Evolutionary conservation across 2,797 vertebrate genomes (phyloP).

Genomic region (Synaphobranchus kaupii): DNA sequence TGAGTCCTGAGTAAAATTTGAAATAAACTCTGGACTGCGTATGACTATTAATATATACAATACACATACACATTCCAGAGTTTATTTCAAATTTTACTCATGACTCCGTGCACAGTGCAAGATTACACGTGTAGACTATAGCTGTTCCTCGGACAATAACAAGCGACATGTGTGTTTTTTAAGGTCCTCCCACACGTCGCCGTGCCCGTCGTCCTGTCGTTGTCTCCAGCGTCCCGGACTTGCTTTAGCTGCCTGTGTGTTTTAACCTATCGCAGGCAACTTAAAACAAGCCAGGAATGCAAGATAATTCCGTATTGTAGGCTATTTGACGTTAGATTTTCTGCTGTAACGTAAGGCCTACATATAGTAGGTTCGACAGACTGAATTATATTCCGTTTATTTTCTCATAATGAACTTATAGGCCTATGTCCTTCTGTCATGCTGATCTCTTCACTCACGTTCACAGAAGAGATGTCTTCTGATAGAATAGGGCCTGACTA

Average conservation of each 20-base stretch:
- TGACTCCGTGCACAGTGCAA: not conserved
- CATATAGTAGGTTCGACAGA: not conserved
- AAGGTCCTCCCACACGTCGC: not conserved
- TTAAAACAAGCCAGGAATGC: slow-evolving; percentile 90
- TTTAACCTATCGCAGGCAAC: slow-evolving; percentile 84
- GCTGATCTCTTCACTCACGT: not conserved
- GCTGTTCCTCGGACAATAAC: not conserved
- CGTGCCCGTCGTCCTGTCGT: slow-evolving; percentile 21
- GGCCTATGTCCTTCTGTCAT: not conserved
- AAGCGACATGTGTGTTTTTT: not conserved
- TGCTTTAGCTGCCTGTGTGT: slow-evolving; percentile 97
- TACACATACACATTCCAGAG: not conserved
- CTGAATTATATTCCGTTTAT: not conserved
- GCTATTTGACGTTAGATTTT: not conserved
- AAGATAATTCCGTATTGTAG: slow-evolving; percentile 41
- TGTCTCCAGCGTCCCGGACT: slow-evolving; percentile 80
- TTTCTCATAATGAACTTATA: not conserved
- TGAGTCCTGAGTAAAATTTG: slow-evolving; percentile 24
- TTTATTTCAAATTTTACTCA: not conserved
- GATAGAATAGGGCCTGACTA: not conserved
- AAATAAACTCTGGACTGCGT: not conserved
- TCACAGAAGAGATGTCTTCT: not conserved
- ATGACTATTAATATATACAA: not conserved
- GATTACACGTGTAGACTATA: not conserved
- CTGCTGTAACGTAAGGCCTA: not conserved